These are phyloP conservation scores for Martes martes DNA, from an alignment of 2,113 vertebrate species.

Conservation along the genomic window DNA sequence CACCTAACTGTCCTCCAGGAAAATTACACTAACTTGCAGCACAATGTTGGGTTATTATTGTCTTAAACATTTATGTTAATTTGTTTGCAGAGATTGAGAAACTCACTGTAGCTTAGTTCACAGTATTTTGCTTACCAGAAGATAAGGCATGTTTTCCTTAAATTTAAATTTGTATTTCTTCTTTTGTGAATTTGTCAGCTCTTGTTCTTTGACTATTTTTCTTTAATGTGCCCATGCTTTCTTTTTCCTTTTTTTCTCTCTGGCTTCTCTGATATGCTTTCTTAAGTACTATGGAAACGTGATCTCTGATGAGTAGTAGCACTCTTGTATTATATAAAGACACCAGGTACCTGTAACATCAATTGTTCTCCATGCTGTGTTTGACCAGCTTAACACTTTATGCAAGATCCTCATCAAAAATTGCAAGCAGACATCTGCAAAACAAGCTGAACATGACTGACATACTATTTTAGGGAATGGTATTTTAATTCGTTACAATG, in stretches of 20 bases:
- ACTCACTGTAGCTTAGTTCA: neutral
- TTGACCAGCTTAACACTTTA: neutral
- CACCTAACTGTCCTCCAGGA: neutral
- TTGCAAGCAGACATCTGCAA: neutral
- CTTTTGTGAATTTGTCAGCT: neutral
- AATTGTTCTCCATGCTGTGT: neutral
- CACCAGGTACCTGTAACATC: neutral
- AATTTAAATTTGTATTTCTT: slow-evolving; percentile 7
- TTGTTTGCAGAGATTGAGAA: neutral
- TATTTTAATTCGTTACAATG: slow-evolving; percentile 13
- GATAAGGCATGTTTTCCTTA: neutral
- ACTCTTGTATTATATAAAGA: neutral
- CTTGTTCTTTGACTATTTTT: neutral
- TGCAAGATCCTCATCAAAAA: neutral
- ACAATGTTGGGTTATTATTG: neutral
- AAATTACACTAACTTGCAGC: neutral
- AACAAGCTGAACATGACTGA: neutral
- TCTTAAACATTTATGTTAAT: slow-evolving; percentile 5
- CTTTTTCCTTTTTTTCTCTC: neutral
- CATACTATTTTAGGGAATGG: neutral
- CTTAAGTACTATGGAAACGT: neutral
- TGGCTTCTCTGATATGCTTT: neutral
- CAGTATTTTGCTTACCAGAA: neutral
- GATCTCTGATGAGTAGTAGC: neutral
- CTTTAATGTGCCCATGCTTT: neutral